Conservation (phyloP, 2,113 vertebrate species). For the Clinocottus analis region DNA sequence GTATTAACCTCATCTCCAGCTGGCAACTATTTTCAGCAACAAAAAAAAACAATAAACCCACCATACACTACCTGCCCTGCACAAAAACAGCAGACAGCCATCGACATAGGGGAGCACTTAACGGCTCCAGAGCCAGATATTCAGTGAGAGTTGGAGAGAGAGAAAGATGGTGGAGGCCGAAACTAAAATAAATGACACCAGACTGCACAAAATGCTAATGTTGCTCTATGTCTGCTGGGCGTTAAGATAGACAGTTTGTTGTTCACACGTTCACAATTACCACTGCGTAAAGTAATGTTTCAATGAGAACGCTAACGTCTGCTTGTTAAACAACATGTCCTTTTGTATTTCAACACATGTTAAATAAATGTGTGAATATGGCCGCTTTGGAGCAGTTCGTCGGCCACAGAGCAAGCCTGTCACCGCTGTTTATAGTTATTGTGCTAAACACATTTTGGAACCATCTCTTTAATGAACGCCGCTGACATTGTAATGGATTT, state of each 20-base stretch:
- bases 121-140: background rate
- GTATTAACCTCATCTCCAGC: background rate
- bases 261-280: background rate
- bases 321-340: background rate
- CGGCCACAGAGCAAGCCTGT: background rate
- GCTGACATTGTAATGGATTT: slow-evolving; percentile 1
- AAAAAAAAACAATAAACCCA: background rate
- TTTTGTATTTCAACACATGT: background rate
- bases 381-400: background rate
- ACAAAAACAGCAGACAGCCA: background rate
- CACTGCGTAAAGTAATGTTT: background rate
- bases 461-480: background rate
- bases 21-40: background rate
- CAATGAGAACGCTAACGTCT: background rate
- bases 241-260: background rate
- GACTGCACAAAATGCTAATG: background rate
- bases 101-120: background rate
- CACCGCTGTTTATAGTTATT: background rate
- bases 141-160: background rate
- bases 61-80: background rate
- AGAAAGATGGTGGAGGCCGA: background rate
- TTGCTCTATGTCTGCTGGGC: background rate
- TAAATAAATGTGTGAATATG: background rate
- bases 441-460: slow-evolving; percentile 7
- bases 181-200: background rate